A percentile compares a stretch with the other conserved stretches of the same genome.
These are phyloP conservation scores for Xiphophorus couchianus DNA, from an alignment of 2,113 vertebrate species.

Conservation along the genomic window DNA sequence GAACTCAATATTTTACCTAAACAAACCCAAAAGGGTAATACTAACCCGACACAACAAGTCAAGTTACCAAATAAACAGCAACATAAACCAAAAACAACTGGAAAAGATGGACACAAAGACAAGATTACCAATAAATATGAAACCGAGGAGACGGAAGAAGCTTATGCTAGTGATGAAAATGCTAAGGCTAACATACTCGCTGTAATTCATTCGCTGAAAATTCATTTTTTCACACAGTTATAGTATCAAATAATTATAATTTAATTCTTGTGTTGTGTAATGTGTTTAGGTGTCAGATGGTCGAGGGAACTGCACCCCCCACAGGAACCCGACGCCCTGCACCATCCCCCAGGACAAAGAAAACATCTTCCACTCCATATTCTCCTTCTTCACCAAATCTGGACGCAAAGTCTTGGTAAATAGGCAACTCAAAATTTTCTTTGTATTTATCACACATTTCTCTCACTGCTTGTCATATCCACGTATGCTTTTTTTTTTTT, in stretches of 20 bases:
- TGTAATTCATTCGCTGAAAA: too few species aligned
- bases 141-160: too few species aligned
- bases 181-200: too few species aligned
- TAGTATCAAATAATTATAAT: not conserved
- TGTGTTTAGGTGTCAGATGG: conserved; percentile 86
- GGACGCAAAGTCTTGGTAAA: conserved; percentile 96
- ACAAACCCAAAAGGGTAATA: too few species aligned
- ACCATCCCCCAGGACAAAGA: conserved; percentile 91
- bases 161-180: too few species aligned
- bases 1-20: too few species aligned
- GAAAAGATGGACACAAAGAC: too few species aligned
- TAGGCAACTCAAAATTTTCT: conserved; percentile 1
- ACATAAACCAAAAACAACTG: too few species aligned
- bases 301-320: conserved; percentile 90
- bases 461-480: conserved; percentile 7
- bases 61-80: too few species aligned
- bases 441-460: conserved; percentile 30
- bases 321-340: conserved; percentile 88
- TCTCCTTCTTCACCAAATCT: conserved; percentile 96
- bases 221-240: too few species aligned
- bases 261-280: not conserved
- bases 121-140: too few species aligned
- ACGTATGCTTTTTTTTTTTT: not conserved
- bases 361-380: conserved; percentile 96
- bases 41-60: too few species aligned